Conservation (phyloP, 1,140 invertebrate genomes). For the Zaprionus gabonicus region DNA sequence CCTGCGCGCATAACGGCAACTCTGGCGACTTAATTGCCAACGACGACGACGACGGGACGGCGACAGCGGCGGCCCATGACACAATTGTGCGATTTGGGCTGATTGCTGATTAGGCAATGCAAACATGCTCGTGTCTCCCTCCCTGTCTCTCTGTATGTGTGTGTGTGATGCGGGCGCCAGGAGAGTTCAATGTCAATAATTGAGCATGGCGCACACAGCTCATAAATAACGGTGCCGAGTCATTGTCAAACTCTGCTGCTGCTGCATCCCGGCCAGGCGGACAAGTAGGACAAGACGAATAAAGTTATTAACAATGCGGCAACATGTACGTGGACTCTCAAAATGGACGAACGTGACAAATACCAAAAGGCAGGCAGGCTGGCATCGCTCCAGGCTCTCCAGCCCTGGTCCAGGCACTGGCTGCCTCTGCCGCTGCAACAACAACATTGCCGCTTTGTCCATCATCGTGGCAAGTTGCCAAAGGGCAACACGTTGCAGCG, state of each 20-base stretch:
- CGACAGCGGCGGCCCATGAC: conserved; percentile 39
- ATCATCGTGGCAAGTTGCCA: conserved; percentile 69
- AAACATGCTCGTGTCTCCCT: conserved; percentile 32
- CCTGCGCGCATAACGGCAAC: conserved; percentile 59
- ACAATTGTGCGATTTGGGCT: conserved; percentile 63
- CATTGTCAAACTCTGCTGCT: conserved; percentile 37
- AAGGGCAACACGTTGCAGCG: conserved; percentile 66
- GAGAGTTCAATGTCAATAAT: conserved; percentile 81
- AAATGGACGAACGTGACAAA: conserved; percentile 82
- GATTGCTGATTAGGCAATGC: conserved; percentile 69
- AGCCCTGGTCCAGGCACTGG: conserved; percentile 2
- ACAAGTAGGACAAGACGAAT: conserved; percentile 80
- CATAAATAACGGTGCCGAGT: conserved; percentile 78
- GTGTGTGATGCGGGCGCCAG: conserved; percentile 70
- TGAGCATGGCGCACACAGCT: conserved; percentile 68
- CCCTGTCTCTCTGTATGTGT: conserved; percentile 19
- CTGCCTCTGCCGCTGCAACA: conserved; percentile 4
- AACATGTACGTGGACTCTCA: conserved; percentile 79
- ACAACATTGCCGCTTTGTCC: conserved; percentile 61
- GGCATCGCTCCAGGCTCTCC: conserved; percentile 21
- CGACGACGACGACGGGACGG: conserved; percentile 37
- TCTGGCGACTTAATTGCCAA: conserved; percentile 72
- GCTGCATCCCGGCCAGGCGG: conserved; percentile 29
- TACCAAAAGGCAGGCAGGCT: conserved; percentile 64
- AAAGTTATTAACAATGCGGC: conserved; percentile 80